Percentiles rank a stretch among this genome's conserved stretches.
phyloP scores from a whole-genome alignment of 1,140 invertebrate genomes.

The Nebria ingens region DNA sequence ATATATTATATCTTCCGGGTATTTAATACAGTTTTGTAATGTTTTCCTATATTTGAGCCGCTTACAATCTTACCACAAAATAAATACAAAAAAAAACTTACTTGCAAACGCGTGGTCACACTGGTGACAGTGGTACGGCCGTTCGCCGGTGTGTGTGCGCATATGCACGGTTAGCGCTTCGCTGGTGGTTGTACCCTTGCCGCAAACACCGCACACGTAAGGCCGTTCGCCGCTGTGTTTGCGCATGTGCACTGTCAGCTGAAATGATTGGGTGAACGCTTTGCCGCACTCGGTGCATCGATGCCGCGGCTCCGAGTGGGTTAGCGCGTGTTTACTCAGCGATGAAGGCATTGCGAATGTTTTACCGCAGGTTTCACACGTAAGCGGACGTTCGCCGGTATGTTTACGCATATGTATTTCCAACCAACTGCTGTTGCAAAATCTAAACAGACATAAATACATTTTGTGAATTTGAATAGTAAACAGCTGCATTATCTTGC shows the following conservation, averaged over 20 bases:
- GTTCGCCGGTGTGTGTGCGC: conserved; percentile 45
- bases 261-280: conserved; percentile 56
- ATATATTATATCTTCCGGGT: too few species aligned
- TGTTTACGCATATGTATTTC: conserved; percentile 20
- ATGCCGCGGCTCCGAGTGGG: neutral
- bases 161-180: conserved; percentile 44
- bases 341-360: conserved; percentile 47
- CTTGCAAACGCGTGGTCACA: conserved; percentile 46
- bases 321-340: conserved; percentile 43
- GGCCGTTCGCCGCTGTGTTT: conserved; percentile 51
- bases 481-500: too few species aligned
- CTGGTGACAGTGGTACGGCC: conserved; percentile 44
- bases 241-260: conserved; percentile 37
- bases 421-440: neutral
- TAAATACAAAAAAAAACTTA: neutral
- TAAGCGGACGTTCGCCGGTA: conserved; percentile 18
- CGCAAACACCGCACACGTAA: conserved; percentile 47
- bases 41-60: too few species aligned
- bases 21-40: too few species aligned
- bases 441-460: neutral
- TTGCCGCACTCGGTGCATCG: conserved; percentile 51
- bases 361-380: conserved; percentile 19
- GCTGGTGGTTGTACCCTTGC: conserved; percentile 24
- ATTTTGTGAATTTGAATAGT: too few species aligned
- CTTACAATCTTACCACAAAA: too few species aligned